These are phyloP conservation scores for Agrochola circellaris DNA, from an alignment of 2,888 invertebrate genomes.

Conservation along the genomic window DNA sequence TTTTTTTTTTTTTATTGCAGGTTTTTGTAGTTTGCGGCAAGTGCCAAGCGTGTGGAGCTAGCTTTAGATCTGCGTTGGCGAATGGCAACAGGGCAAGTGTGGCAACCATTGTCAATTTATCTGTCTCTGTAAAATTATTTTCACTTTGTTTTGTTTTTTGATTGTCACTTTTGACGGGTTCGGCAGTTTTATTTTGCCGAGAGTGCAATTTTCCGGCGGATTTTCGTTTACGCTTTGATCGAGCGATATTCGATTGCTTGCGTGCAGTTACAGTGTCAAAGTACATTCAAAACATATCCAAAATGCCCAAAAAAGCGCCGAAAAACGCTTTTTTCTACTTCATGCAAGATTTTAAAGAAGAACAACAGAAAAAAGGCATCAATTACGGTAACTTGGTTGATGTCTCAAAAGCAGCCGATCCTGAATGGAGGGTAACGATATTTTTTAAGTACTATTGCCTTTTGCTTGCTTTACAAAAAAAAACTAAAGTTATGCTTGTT, in stretches of 20 bases:
- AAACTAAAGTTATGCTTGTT: not conserved
- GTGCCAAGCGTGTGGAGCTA: not conserved
- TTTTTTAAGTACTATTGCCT: conserved; percentile 3
- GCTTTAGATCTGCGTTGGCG: not conserved
- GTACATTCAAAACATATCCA: not conserved
- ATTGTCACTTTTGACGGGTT: not conserved
- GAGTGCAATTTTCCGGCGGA: not conserved
- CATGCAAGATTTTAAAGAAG: conserved; percentile 81
- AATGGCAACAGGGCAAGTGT: too few relatives aligned
- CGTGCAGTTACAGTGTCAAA: conserved; percentile 4
- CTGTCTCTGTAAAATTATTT: not conserved
- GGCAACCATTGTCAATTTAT: too few relatives aligned
- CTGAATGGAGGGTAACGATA: conserved; percentile 81
- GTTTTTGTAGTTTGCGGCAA: not conserved
- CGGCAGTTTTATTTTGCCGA: not conserved
- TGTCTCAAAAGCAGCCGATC: conserved; percentile 81
- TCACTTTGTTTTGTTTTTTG: too few relatives aligned
- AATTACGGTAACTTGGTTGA: conserved; percentile 76
- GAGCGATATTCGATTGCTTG: not conserved
- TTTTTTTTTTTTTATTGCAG: too few relatives aligned
- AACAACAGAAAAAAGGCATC: conserved; percentile 80
- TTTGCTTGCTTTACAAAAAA: not conserved
- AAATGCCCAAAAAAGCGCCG: conserved; percentile 80
- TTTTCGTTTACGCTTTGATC: not conserved
- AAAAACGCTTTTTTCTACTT: conserved; percentile 83